Evolutionary conservation across 1,140 invertebrate species (phyloP), one percentile per base, ranked within the genome.

Genomic region (Vollenhovia emeryi): DNA sequence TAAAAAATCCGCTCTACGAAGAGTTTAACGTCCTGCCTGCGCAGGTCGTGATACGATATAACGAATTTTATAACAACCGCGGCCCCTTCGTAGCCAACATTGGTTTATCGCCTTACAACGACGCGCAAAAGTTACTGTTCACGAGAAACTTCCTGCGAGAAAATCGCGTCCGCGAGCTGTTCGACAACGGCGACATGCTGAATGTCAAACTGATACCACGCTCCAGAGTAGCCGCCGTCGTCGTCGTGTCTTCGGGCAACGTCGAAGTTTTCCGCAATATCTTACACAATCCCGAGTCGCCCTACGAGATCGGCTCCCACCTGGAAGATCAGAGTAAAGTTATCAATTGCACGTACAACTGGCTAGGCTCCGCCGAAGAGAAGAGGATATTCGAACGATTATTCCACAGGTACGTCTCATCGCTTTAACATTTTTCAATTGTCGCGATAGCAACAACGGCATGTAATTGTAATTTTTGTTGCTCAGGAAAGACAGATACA

Each of bases 261-360:
- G 97, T 99, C 0, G 95, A 97, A 59, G 96, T 99, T 3, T 98
- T 96, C 89, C 95, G 99, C 83, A 99, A 99, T 93, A 98, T 98
- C 83, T 96, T 99, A 59, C 96, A 98, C 76, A 99, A 99, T 95
- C 97, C 97, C 0, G 96, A 97, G 68, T 98, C 98, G 18, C 96
- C 96, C 75, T 99, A 98, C 93, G 99, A 99, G 95, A 97, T 99
- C 64, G 98, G 98, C 1, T 99, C 98, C 1, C 99, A 99, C 92
- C 95, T 99, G 2, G 97, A 98, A 90, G 98, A 99, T 93, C 99
- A 99, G 91, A 99, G 98, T 88, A 97, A 98, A 94, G 95, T 96
- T n/a, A 97, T 99, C 9, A 98, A 99, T 93, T 99, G 98, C 85
- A 98, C 98, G 5, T 98, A 96, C 90, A 99, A 99, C 92, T 99